Base-by-base conservation (phyloP, 1,140 invertebrate species). In the Formica exsecta region DNA sequence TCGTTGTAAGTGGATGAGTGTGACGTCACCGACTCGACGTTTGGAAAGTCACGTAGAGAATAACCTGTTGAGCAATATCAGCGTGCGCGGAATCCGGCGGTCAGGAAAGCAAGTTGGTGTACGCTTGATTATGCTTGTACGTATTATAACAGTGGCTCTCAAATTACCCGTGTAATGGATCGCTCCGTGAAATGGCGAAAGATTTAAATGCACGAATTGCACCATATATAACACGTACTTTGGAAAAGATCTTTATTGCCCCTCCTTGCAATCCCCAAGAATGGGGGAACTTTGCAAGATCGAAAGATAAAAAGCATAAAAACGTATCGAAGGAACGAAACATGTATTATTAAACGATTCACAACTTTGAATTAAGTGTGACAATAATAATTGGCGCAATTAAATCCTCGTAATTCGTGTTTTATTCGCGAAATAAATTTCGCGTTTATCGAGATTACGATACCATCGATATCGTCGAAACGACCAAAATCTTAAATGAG, bases 11-110 rank as follows among this genome's bases (percentile, higher is more conserved):
- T 70, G 36, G 19, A 79, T 59, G 22, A 65, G 29, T 48, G n/a
- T 59, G 77, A 86, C 48, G 64, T 86, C 54, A 62, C 22, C 51
- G 64, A 57, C 25, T 59, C 44, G 48, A 29, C 44, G 51, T 29
- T 79, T 38, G 64, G 73, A 86, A 81, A 80, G 70, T 66, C 71
- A 68, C 76, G 38, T 79, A 86, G 85, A 51, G 91, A 92, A 92
- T 93, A 94, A 94, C 93, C 93, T 94, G 93, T 94, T 94, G 93
- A 94, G 93, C 92, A 94, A 94, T 94, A 93, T 92, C 90, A 90
- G 92, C 91, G 89, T 93, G 85, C 66, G 79, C 54, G 70, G 48
- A 71, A 94, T 59, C 85, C 44, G 93, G 93, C 81, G 79, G 19
- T 29, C 89, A 93, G 80, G 57, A 85, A 38, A n/a, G 7, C 61